Evolutionary conservation across 2,113 vertebrate species (phyloP).

Genomic region (Pandion haliaetus): DNA sequence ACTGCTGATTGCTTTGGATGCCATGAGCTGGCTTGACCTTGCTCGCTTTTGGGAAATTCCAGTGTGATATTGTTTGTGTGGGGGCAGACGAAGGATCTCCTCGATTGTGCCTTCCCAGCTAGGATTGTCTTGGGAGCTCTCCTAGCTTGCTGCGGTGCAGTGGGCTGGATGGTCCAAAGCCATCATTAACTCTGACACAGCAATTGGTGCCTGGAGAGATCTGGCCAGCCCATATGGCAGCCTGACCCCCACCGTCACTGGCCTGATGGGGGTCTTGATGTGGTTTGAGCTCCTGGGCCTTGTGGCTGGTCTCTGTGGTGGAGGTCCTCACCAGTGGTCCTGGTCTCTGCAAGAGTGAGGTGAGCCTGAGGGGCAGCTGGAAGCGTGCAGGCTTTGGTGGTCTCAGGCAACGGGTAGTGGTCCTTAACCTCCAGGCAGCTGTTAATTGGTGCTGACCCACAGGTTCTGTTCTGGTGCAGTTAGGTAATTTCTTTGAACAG

Average conservation of each 20-base stretch:
- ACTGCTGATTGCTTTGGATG: not conserved
- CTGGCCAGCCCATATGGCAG: rapidly evolving
- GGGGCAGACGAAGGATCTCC: not conserved
- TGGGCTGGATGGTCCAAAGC: not conserved
- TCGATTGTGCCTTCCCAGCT: not conserved
- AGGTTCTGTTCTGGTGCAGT: not conserved
- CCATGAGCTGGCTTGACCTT: not conserved
- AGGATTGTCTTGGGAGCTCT: not conserved
- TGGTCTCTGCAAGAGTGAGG: too few species aligned
- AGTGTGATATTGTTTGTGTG: not conserved
- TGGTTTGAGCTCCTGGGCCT: not conserved
- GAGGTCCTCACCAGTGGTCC: not conserved
- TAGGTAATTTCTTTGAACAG: too few species aligned
- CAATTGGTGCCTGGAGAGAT: too few species aligned
- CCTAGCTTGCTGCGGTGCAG: not conserved
- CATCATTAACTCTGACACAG: not conserved
- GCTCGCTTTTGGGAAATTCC: not conserved
- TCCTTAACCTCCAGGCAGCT: not conserved
- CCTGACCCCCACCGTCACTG: rapidly evolving
- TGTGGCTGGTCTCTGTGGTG: not conserved
- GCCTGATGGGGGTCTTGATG: too few species aligned
- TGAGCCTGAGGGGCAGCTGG: not conserved
- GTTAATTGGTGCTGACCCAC: not conserved
- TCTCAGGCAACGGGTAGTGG: too few species aligned
- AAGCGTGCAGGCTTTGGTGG: too few species aligned